Evolutionary conservation across 2,888 invertebrate species (phyloP).

Genomic region (Vannuccia rotundouncinata): DNA sequence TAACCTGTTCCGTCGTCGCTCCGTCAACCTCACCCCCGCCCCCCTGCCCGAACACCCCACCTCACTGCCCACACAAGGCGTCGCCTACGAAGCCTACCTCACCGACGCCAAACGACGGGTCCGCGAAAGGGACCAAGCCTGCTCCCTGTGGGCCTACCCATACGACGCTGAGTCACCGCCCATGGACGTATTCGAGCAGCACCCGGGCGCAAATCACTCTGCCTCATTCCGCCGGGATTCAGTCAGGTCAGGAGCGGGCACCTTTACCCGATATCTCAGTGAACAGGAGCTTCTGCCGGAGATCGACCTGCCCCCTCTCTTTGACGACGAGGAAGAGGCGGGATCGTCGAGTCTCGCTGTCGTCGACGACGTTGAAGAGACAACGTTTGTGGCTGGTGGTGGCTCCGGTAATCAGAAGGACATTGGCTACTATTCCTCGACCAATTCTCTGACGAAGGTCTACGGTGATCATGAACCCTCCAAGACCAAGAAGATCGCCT

Average conservation of each 20-base stretch:
- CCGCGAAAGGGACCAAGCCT: conserved; percentile 72
- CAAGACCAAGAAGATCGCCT: too few species aligned
- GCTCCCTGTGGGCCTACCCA: conserved; percentile 69
- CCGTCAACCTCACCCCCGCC: conserved; percentile 42
- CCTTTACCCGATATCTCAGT: background rate
- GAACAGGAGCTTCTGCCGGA: background rate
- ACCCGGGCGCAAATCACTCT: conserved; percentile 1
- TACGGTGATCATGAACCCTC: too few species aligned
- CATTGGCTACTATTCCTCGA: too few species aligned
- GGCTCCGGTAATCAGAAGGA: background rate
- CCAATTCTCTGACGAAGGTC: too few species aligned
- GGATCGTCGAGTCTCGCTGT: background rate
- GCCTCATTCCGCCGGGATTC: background rate
- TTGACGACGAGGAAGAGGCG: background rate
- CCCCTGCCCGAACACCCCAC: background rate
- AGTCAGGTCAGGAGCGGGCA: background rate
- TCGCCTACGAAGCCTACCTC: conserved; percentile 5
- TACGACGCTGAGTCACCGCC: conserved; percentile 66
- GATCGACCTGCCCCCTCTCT: background rate
- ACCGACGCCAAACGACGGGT: background rate
- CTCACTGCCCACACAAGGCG: background rate
- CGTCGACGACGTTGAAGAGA: background rate
- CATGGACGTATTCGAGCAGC: conserved; percentile 43
- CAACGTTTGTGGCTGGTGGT: background rate
- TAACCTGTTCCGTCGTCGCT: too few species aligned